Evolutionary conservation across 2,113 vertebrate species (phyloP).

Genomic region (Callipepla californica): DNA sequence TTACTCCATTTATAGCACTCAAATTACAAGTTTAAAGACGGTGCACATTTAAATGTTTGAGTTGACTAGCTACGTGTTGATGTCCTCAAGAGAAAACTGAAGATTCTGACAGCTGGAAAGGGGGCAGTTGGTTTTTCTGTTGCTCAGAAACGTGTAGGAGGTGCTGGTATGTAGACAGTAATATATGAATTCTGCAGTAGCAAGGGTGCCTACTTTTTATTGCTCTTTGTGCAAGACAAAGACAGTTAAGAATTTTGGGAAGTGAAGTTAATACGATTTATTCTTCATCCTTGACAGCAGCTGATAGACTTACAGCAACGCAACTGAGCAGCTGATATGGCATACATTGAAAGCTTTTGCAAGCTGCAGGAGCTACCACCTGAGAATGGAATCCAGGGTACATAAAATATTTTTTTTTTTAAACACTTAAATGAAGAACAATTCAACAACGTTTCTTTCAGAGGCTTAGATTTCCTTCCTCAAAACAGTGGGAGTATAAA

Average conservation of each 20-base stretch:
- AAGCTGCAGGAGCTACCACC: not conserved
- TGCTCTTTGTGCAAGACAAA: slow-evolving; percentile 39
- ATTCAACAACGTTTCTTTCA: not conserved
- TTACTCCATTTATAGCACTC: not conserved
- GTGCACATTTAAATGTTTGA: slow-evolving; percentile 61
- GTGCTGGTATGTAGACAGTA: slow-evolving; percentile 56
- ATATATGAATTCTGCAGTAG: slow-evolving; percentile 42
- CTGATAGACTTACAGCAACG: not conserved
- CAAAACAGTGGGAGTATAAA: not conserved
- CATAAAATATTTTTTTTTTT: not conserved
- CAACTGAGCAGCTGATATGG: not conserved
- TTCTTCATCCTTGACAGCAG: slow-evolving; percentile 8
- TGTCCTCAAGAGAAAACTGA: slow-evolving; percentile 71
- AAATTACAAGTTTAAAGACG: not conserved
- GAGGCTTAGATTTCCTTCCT: not conserved
- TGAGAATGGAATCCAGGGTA: not conserved
- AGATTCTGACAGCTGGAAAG: slow-evolving; percentile 72
- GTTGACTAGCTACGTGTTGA: slow-evolving; percentile 68
- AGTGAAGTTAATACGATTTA: not conserved
- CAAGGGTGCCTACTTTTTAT: slow-evolving; percentile 46
- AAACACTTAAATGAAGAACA: not conserved
- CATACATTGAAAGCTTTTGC: not conserved
- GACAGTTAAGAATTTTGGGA: not conserved
- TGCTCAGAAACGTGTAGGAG: slow-evolving; percentile 70
- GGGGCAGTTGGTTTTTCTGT: slow-evolving; percentile 67